Evolutionary conservation across 1,140 invertebrate genomes (phyloP).

Genomic region (Drosophila repleta): DNA sequence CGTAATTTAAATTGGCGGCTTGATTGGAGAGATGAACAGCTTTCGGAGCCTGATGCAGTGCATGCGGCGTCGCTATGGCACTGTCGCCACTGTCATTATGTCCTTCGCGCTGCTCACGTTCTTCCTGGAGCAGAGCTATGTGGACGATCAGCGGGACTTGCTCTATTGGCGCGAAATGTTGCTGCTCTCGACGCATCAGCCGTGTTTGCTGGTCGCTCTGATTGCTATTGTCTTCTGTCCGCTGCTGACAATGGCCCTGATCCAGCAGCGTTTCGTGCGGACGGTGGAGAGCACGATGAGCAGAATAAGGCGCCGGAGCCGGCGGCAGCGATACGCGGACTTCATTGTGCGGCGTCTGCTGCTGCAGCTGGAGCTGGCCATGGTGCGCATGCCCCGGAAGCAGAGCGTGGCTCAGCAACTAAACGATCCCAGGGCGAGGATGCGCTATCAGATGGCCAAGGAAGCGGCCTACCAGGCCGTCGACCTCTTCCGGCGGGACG

Average conservation of each 20-base stretch:
- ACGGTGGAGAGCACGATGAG: neutral
- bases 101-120: conserved; percentile 1
- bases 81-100: neutral
- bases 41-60: conserved; percentile 17
- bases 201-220: neutral
- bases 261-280: neutral
- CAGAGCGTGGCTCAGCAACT: neutral
- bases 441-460: conserved; percentile 19
- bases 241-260: neutral
- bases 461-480: conserved; percentile 31
- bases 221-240: neutral
- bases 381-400: neutral
- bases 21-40: conserved; percentile 1
- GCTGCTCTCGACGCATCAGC: neutral
- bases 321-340: conserved; percentile 15
- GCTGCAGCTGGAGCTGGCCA: conserved; percentile 42
- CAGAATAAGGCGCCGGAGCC: neutral
- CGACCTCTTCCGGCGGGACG: conserved; percentile 48
- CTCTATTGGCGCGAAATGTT: conserved; percentile 7
- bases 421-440: neutral
- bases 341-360: conserved; percentile 55
- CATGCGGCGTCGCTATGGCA: conserved; percentile 2
- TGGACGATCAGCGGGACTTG: conserved; percentile 16
- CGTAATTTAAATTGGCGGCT: neutral
- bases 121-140: conserved; percentile 21